These are phyloP conservation scores for Chiloscyllium plagiosum DNA, from an alignment of 2,113 vertebrate genomes.

Conservation along the genomic window DNA sequence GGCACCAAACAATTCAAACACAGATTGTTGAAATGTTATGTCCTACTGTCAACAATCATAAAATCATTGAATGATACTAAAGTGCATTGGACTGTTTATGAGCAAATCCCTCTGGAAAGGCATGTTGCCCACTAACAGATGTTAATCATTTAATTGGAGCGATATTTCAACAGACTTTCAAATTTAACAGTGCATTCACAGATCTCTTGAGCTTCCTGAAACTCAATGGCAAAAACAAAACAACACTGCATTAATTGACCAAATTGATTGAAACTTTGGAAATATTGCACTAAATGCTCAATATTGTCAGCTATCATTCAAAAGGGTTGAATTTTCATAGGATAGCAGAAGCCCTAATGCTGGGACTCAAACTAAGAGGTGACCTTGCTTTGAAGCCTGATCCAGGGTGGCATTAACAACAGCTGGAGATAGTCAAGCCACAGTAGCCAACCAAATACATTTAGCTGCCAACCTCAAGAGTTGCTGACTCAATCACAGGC, in stretches of 20 bases:
- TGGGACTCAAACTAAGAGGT: no score
- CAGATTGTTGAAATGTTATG: background rate
- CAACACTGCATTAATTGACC: background rate
- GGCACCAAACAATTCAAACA: conserved; percentile 4
- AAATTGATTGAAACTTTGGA: background rate
- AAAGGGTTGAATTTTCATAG: no score
- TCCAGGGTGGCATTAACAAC: no score
- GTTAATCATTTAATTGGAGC: background rate
- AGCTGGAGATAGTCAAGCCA: no score
- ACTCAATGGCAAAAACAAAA: background rate
- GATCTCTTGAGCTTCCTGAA: background rate
- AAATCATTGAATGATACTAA: background rate
- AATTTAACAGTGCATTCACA: background rate
- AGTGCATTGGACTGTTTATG: background rate
- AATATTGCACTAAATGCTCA: background rate
- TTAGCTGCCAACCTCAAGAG: no score
- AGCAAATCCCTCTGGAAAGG: background rate
- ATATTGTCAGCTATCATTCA: background rate
- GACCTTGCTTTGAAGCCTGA: no score
- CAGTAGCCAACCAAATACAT: no score
- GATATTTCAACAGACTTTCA: background rate
- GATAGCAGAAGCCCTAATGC: no score
- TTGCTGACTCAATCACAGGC: no score
- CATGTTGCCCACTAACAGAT: background rate
- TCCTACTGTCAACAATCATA: background rate